phyloP scores from a whole-genome alignment of 1,140 invertebrate species.

The Frieseomelitta varia region DNA sequence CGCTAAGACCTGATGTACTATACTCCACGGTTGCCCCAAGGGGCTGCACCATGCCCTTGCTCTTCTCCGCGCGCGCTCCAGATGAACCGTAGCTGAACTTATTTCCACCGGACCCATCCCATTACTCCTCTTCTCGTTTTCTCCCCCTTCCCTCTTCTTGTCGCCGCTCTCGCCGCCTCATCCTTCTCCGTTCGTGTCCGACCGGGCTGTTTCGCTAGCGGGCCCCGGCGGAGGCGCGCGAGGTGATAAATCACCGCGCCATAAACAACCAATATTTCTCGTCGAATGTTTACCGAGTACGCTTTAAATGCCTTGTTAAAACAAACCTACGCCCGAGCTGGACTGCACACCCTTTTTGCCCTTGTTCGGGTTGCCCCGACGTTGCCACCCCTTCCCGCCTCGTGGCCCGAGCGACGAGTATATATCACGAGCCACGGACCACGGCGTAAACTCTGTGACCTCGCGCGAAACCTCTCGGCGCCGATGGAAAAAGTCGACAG shows the following conservation, averaged over 20 bases:
- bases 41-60: constrained; percentile 1
- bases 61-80: constrained; percentile 22
- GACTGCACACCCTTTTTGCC: constrained; percentile 62
- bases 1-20: constrained; percentile 59
- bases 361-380: constrained; percentile 27
- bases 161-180: neutral
- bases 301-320: constrained; percentile 83
- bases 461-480: constrained; percentile 61
- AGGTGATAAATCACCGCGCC: constrained; percentile 81
- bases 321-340: constrained; percentile 79
- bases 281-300: constrained; percentile 82
- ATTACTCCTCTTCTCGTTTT: constrained; percentile 27
- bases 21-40: constrained; percentile 1
- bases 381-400: neutral
- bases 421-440: constrained; percentile 47
- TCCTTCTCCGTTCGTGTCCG: neutral
- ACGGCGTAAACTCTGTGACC: constrained; percentile 67
- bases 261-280: constrained; percentile 82
- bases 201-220: constrained; percentile 39
- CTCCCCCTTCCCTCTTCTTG: neutral
- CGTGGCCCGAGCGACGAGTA: constrained; percentile 49
- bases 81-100: constrained; percentile 71
- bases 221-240: constrained; percentile 59
- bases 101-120: constrained; percentile 62
- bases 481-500: constrained; percentile 50